Percentiles rank a stretch among this genome's conserved stretches.
Evolutionary conservation across 2,888 invertebrate species (phyloP).

Genomic region (Agapetus fuscipes): DNA sequence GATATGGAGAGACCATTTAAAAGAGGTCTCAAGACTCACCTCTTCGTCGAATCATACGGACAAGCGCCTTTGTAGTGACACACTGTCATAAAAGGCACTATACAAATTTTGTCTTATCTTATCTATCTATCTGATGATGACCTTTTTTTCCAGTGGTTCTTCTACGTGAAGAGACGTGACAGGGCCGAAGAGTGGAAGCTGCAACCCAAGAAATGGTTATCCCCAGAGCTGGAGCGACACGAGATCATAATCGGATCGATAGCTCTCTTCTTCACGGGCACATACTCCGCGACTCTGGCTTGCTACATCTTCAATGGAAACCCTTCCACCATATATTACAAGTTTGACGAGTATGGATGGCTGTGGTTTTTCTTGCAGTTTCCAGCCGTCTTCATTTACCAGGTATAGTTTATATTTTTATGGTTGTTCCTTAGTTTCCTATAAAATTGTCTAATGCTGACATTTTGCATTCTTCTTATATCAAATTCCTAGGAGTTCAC

Average conservation of each 20-base stretch:
- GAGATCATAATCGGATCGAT: constrained; percentile 55
- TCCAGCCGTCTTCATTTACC: constrained; percentile 52
- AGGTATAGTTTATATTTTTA: constrained; percentile 37
- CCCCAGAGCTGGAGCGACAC: constrained; percentile 56
- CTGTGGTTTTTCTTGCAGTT: constrained; percentile 56
- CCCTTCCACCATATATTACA: constrained; percentile 54
- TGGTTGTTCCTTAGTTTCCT: too few species aligned
- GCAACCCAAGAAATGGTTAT: constrained; percentile 58
- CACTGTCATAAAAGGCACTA: too few species aligned
- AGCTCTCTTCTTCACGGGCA: constrained; percentile 46
- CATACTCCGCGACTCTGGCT: constrained; percentile 49
- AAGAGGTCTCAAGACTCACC: too few species aligned
- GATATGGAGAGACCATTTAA: too few species aligned
- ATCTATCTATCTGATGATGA: too few species aligned
- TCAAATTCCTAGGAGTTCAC: too few species aligned
- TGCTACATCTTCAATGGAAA: constrained; percentile 61
- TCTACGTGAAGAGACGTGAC: constrained; percentile 53
- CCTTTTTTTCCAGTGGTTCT: constrained; percentile 57
- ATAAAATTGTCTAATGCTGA: too few species aligned
- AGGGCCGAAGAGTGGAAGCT: constrained; percentile 61
- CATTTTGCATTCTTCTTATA: too few species aligned
- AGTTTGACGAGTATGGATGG: constrained; percentile 53
- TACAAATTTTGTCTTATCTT: too few species aligned
- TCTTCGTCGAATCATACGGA: too few species aligned
- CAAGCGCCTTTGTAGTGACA: too few species aligned